Base-by-base conservation (phyloP, 2,888 invertebrate species). In the Andrena chrysosceles region DNA sequence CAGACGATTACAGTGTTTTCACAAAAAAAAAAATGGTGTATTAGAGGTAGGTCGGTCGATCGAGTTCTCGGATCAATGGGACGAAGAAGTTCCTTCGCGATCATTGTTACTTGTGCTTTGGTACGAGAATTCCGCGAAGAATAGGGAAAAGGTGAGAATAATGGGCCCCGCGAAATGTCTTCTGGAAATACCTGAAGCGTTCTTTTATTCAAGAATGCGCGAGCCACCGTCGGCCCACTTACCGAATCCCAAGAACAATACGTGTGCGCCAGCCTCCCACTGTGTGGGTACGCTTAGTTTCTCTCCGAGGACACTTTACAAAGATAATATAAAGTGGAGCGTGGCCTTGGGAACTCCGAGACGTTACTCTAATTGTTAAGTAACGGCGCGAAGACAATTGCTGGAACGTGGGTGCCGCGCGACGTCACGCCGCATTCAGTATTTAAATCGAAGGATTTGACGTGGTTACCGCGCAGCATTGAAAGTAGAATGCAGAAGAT, bases 311-410 rank as follows among this genome's bases (percentile, higher is more conserved):
- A 79, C 67, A 54, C 76, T 66, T 71, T 33, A 60, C 59, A 26
- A 33, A 56, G 72, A 54, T 82, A 63, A 77, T 70, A 29, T 49
- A 54, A 72, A 77, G 67, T 74, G 83, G 69, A 77, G 52, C 70
- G 48, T 68, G 74, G 66, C 72, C 77, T 75, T 77, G 71, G 33
- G 59, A 69, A 52, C 66, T 33, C 56, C 56, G 13, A 49, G 42
- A 66, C 29, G 66, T 31, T 66, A 33, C 48, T 66, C 35, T 77
- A 72, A 66, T 77, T 66, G 54, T 69, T 72, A 49, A 35, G 66
- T 16, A 70, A 70, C 59, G 42, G 13, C 2, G 42, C 48, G 31
- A 48, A 29, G 20, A 60, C 31, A 48, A 59, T 31, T 48, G 56
- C 23, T 56, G 52, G 68, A 8, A 54, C 56, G 26, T 8, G 33